phyloP scores from a whole-genome alignment of 2,888 invertebrate genomes.

The Synergus gifuensis region DNA sequence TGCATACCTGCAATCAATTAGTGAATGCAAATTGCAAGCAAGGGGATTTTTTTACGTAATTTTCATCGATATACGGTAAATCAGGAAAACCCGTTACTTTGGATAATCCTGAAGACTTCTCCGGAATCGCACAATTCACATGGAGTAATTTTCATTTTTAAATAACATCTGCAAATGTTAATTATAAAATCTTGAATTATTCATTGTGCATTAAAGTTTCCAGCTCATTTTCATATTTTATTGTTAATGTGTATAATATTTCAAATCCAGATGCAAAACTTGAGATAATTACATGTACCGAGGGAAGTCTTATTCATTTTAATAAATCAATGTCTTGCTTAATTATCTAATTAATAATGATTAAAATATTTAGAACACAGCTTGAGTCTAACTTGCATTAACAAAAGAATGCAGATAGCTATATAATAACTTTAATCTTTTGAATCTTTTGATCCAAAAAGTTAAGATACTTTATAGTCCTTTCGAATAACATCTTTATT shows the following conservation, averaged over 20 bases:
- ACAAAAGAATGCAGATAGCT: neutral
- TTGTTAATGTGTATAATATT: conserved; percentile 11
- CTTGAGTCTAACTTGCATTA: neutral
- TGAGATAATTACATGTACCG: neutral
- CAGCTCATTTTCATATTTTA: conserved; percentile 18
- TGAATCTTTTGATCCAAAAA: neutral
- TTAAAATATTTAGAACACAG: neutral
- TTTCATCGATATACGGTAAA: conserved; percentile 4
- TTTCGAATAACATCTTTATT: neutral
- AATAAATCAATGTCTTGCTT: neutral
- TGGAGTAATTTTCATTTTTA: neutral
- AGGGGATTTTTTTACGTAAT: neutral
- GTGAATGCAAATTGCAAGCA: conserved; percentile 1
- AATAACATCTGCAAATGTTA: neutral
- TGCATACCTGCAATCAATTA: neutral
- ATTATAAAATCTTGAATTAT: conserved; percentile 9
- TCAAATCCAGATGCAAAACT: neutral
- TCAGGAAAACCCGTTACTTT: conserved; percentile 4
- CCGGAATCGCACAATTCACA: neutral
- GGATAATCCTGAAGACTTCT: neutral
- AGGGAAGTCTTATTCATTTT: neutral
- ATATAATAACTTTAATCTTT: neutral
- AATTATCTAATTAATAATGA: neutral
- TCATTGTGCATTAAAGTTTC: neutral
- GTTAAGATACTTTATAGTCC: neutral